Base-by-base conservation (phyloP, 2,888 invertebrate species). In the Drosophila anomalipes region DNA sequence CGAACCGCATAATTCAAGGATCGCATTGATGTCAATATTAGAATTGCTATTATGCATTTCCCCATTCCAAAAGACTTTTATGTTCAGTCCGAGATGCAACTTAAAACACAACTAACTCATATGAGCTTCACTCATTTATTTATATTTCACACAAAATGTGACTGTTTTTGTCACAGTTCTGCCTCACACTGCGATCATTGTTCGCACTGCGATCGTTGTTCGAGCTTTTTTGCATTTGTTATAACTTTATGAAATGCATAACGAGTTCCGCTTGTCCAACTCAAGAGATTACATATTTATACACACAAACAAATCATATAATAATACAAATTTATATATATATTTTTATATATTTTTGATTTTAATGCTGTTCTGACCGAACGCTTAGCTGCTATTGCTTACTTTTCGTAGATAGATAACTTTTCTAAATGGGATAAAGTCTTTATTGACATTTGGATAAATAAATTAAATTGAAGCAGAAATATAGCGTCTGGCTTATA, bases 361-460 rank as follows among this genome's bases (percentile, higher is more conserved):
- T 49, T 49, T 12, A 9, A 2, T 4, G 12, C 3, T 6, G 3
- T 22, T 14, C 22, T 14, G 47, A 14, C 44, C 22, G 44, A 22
- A 22, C 44, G 22, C 22, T 44, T 3, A 22, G 22, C 14, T 44
- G 12, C 12, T 12, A 41, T n/a, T n/a, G 12, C 44, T 22, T 14
- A 12, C 3, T 14, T 44, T 14, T 44, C 3, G 1, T 47, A 47
- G 0, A 19, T 19, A 5, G 19, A 28, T 10, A 51, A 10, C 19
- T 51, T 51, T 51, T 26, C 19, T 37, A 26, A 22, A 19, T 26
- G 12, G 12, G 6, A 32, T 2, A 78, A 49, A n/a, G 33, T 41
- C 9, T 28, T 58, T 33, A 32, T 67, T 47, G 22, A 28, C n/a
- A 30, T n/a, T 19, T 16, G 16, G 4, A 58, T 52, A 54, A 69